Percentiles rank a stretch among this genome's conserved stretches.
These are phyloP conservation scores for Dromas ardeola DNA, from an alignment of 2,113 vertebrate genomes.

Conservation along the genomic window DNA sequence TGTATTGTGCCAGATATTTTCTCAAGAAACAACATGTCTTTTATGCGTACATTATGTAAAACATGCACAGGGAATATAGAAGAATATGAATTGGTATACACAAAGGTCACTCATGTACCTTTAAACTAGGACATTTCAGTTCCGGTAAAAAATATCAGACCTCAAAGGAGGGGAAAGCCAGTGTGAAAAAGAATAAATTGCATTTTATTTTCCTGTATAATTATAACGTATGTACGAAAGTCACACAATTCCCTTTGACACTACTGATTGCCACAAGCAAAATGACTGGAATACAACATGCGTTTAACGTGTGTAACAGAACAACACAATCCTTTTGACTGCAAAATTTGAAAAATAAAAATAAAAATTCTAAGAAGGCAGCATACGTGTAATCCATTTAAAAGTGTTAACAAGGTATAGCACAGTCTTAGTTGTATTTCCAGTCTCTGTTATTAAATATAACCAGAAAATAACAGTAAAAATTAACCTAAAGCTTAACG, in stretches of 20 bases:
- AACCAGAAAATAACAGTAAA: constrained; percentile 73
- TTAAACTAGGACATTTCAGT: constrained; percentile 18
- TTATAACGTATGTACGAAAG: neutral
- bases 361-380: neutral
- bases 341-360: neutral
- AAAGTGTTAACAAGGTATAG: neutral
- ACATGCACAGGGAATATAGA: neutral
- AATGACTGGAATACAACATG: neutral
- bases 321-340: neutral
- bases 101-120: neutral
- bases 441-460: constrained; percentile 46
- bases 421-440: constrained; percentile 39
- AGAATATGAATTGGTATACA: neutral
- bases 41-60: neutral
- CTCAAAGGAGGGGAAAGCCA: constrained; percentile 28
- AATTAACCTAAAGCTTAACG: constrained; percentile 88
- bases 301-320: neutral
- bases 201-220: constrained; percentile 52
- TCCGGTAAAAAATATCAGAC: neutral
- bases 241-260: neutral
- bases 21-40: neutral
- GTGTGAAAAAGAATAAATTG: neutral
- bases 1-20: neutral
- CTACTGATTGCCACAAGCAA: constrained; percentile 23
- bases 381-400: neutral